These are phyloP conservation scores for Alsophila aescularia DNA, from an alignment of 2,888 invertebrate species.

Conservation along the genomic window DNA sequence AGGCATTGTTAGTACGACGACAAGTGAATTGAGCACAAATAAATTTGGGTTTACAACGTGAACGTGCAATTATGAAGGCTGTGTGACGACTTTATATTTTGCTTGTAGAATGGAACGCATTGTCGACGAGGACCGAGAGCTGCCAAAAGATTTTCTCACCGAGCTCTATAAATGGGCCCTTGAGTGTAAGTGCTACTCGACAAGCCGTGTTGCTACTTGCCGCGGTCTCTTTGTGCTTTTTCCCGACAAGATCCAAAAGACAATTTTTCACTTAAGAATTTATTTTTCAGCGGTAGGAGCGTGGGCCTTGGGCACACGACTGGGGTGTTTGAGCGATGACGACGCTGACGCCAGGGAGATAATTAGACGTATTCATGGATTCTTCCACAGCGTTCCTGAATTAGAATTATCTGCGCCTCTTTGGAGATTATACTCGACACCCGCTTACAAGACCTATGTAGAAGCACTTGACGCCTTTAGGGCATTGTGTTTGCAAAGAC, in stretches of 20 bases:
- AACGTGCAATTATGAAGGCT: slow-evolving; percentile 25
- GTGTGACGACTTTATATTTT: slow-evolving; percentile 50
- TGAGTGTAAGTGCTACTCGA: slow-evolving; percentile 87
- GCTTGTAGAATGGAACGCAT: slow-evolving; percentile 86
- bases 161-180: slow-evolving; percentile 92
- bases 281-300: slow-evolving; percentile 88
- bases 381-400: slow-evolving; percentile 90
- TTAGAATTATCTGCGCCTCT: slow-evolving; percentile 90
- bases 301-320: slow-evolving; percentile 91
- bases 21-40: slow-evolving; percentile 21
- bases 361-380: slow-evolving; percentile 89
- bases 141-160: slow-evolving; percentile 87
- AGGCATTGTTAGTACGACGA: slow-evolving; percentile 19
- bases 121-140: slow-evolving; percentile 84
- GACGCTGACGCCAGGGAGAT: slow-evolving; percentile 90
- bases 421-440: slow-evolving; percentile 89
- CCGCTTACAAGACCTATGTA: slow-evolving; percentile 88
- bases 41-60: slow-evolving; percentile 31
- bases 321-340: slow-evolving; percentile 89
- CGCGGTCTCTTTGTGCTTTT: slow-evolving; percentile 41
- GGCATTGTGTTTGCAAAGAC: slow-evolving; percentile 78
- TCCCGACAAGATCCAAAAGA: slow-evolving; percentile 36
- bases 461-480: slow-evolving; percentile 89
- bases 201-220: slow-evolving; percentile 36
- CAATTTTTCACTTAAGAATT: slow-evolving; percentile 38